Evolutionary conservation across 1,140 invertebrate genomes (phyloP).

Genomic region (Aphelenchoides besseyi): DNA sequence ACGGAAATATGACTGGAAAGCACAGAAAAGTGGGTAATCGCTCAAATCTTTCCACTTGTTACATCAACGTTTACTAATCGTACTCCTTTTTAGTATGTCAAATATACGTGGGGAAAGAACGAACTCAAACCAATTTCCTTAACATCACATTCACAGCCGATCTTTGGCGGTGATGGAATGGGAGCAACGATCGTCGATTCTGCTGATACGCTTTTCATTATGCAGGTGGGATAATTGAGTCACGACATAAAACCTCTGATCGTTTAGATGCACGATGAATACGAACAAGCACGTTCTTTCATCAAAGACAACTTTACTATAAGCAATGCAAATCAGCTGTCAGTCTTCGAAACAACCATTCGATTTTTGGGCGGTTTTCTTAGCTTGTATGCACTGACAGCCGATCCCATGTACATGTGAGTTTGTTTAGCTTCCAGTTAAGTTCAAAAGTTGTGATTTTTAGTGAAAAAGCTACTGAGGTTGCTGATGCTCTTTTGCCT

Average conservation of each 20-base stretch:
- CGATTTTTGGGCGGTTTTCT: slow-evolving; percentile 91
- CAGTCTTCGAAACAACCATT: slow-evolving; percentile 96
- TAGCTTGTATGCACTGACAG: slow-evolving; percentile 87
- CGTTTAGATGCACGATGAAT: not conserved
- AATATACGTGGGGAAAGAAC: slow-evolving; percentile 96
- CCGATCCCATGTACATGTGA: slow-evolving; percentile 70
- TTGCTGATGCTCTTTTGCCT: slow-evolving; percentile 87
- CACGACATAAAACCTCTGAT: too few species aligned
- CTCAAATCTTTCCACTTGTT: too few species aligned
- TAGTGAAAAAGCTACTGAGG: slow-evolving; percentile 82
- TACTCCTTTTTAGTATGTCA: too few species aligned
- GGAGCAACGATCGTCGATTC: slow-evolving; percentile 95
- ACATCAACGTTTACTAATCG: too few species aligned
- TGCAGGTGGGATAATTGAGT: slow-evolving; percentile 68
- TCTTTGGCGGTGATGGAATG: slow-evolving; percentile 74
- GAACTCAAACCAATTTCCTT: slow-evolving; percentile 83
- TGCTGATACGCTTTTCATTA: slow-evolving; percentile 91
- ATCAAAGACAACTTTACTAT: slow-evolving; percentile 54
- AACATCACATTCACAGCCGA: slow-evolving; percentile 79
- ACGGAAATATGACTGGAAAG: too few species aligned
- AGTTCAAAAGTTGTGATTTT: slow-evolving; percentile 70
- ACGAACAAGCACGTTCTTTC: slow-evolving; percentile 43
- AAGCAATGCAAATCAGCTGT: slow-evolving; percentile 67
- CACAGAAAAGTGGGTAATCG: too few species aligned
- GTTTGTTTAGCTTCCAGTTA: slow-evolving; percentile 7